Evolutionary conservation across 1,140 invertebrate genomes (phyloP).

Genomic region (Hyposmocoma kahamanoa): DNA sequence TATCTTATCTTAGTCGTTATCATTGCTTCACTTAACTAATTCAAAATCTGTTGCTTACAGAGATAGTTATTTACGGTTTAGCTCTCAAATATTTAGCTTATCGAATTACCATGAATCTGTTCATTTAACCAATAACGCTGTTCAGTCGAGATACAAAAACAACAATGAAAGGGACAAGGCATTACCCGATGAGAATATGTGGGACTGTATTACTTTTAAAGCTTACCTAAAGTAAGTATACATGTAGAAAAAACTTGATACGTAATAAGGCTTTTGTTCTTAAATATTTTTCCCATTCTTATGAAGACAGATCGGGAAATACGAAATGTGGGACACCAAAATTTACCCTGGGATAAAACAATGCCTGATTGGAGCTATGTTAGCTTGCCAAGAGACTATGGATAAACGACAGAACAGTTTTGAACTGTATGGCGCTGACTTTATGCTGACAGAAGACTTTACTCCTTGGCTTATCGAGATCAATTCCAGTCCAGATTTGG

Average conservation of each 20-base stretch:
- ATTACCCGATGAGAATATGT: constrained; percentile 89
- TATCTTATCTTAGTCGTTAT: too few relatives aligned
- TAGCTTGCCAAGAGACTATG: constrained; percentile 90
- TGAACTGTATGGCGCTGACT: constrained; percentile 95
- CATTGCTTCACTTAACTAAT: too few relatives aligned
- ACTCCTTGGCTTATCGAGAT: constrained; percentile 96
- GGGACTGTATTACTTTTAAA: constrained; percentile 88
- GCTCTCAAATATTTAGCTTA: constrained; percentile 91
- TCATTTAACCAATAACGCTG: constrained; percentile 94
- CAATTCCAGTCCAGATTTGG: constrained; percentile 94
- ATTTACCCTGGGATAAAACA: constrained; percentile 94
- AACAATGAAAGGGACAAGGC: constrained; percentile 81
- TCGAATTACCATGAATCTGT: constrained; percentile 94
- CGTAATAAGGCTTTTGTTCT: not conserved
- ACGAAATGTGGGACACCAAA: constrained; percentile 83
- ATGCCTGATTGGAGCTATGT: constrained; percentile 88
- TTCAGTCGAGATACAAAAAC: constrained; percentile 94
- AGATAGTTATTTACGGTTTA: constrained; percentile 94
- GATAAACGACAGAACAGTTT: constrained; percentile 91
- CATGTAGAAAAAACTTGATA: not conserved
- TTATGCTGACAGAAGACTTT: constrained; percentile 92
- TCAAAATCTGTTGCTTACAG: constrained; percentile 68
- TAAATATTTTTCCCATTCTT: not conserved
- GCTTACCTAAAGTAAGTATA: constrained; percentile 78
- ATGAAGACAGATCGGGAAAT: constrained; percentile 80